These are phyloP conservation scores for Rallus limicola DNA, from an alignment of 2,113 vertebrate species.

Conservation along the genomic window DNA sequence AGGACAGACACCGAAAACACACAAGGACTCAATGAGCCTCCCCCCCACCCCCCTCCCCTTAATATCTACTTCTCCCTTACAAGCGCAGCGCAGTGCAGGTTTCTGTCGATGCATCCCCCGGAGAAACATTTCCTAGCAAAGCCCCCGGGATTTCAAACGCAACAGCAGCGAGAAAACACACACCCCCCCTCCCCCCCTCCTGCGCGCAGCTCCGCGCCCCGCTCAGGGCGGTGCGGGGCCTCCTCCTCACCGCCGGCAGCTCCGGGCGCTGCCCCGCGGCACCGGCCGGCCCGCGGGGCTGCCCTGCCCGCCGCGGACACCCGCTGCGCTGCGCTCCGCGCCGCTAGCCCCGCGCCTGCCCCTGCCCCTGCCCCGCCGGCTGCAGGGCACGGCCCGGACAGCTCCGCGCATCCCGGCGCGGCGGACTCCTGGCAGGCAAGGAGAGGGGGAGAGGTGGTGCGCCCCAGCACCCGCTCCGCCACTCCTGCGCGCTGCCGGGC, in stretches of 20 bases:
- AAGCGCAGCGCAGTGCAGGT: background rate
- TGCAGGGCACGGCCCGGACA: too few relatives aligned
- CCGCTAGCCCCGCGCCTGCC: background rate
- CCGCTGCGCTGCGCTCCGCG: background rate
- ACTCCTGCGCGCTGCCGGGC: too few relatives aligned
- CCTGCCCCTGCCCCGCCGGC: too few relatives aligned
- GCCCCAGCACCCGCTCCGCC: background rate
- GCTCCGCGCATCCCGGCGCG: background rate
- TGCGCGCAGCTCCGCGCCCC: too few relatives aligned
- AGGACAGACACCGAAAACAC: fast-evolving
- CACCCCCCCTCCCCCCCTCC: too few relatives aligned
- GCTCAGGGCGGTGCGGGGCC: background rate
- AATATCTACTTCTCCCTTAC: background rate
- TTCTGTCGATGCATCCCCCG: background rate
- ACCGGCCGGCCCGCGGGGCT: background rate
- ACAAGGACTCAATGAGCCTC: background rate
- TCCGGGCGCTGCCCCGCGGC: background rate
- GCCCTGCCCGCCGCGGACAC: background rate
- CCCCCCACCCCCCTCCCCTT: fast-evolving
- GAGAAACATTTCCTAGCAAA: background rate
- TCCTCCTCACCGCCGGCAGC: background rate
- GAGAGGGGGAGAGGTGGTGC: background rate
- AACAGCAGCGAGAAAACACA: background rate
- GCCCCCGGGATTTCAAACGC: background rate
- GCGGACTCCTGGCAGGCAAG: background rate